Evolutionary conservation across 2,888 invertebrate species (phyloP).

Genomic region (Cephus spinipes): DNA sequence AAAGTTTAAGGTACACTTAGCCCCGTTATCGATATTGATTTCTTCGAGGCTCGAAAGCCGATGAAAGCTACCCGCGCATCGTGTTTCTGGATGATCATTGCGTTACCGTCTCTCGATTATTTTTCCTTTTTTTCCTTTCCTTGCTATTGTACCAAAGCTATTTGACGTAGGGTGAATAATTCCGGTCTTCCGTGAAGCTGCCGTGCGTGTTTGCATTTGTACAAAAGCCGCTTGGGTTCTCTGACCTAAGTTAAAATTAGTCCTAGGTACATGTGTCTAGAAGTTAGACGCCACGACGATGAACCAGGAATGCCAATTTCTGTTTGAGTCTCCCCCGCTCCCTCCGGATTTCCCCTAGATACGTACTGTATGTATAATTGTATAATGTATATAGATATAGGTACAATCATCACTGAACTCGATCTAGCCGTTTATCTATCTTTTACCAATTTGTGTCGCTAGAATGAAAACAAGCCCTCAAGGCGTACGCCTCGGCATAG

Average conservation of each 20-base stretch:
- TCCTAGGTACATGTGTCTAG: not conserved
- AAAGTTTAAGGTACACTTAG: not conserved
- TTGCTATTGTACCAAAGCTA: not conserved
- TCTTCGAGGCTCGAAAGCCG: not conserved
- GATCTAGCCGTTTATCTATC: not conserved
- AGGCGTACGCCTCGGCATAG: constrained; percentile 13
- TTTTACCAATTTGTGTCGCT: not conserved
- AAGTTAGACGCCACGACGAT: not conserved
- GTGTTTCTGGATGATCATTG: not conserved
- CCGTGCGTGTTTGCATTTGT: not conserved
- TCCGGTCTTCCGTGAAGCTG: not conserved
- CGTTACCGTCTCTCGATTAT: not conserved
- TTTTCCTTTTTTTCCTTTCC: not conserved
- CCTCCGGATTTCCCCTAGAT: not conserved
- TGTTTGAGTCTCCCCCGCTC: not conserved
- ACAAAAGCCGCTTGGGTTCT: not conserved
- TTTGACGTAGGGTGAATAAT: not conserved
- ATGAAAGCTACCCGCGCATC: not conserved
- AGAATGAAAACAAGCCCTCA: constrained; percentile 18
- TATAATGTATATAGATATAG: no score
- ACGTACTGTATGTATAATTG: not conserved
- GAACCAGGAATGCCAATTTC: not conserved
- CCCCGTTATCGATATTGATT: not conserved
- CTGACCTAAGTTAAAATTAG: not conserved
- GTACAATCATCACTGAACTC: not conserved